Percentiles rank a stretch among this genome's conserved stretches.
Conservation (phyloP, 2,888 invertebrate species). For the Caenorhabditis angaria region DNA sequence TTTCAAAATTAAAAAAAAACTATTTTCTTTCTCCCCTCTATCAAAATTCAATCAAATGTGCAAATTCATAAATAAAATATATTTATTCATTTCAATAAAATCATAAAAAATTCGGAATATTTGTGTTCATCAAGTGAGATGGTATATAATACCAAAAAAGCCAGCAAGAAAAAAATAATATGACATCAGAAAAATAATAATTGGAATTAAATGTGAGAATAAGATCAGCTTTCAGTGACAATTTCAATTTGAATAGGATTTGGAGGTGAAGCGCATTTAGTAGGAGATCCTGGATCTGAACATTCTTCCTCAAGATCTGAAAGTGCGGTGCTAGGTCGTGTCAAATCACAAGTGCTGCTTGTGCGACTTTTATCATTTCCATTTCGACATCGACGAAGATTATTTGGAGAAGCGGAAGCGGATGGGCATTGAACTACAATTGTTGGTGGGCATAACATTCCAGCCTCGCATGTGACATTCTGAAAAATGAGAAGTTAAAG, state of each 20-base stretch:
- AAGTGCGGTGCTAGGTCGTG: conserved; percentile 51
- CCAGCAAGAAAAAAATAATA: too few species aligned
- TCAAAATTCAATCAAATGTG: too few species aligned
- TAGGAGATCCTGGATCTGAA: conserved; percentile 50
- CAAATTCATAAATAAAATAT: too few species aligned
- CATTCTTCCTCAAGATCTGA: conserved; percentile 56
- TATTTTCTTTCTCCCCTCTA: too few species aligned
- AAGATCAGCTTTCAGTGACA: conserved; percentile 25
- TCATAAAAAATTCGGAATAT: too few species aligned
- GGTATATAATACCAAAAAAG: too few species aligned
- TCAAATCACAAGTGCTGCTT: conserved; percentile 48
- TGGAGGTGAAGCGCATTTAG: conserved; percentile 34
- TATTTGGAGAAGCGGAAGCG: conserved; percentile 49
- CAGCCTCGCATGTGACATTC: conserved; percentile 43
- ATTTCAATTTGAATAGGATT: conserved; percentile 39
- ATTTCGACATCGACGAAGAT: conserved; percentile 37
- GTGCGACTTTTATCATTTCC: conserved; percentile 40
- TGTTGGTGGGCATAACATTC: conserved; percentile 50
- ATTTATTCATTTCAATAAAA: too few species aligned
- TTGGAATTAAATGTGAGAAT: background rate
- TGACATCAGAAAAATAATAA: background rate
- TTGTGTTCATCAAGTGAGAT: too few species aligned
- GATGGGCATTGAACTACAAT: conserved; percentile 58
- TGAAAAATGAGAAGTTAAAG: conserved; percentile 11
- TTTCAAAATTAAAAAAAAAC: too few species aligned